These are phyloP conservation scores for Caenorhabditis panamensis DNA, from an alignment of 2,888 invertebrate genomes.

Conservation along the genomic window DNA sequence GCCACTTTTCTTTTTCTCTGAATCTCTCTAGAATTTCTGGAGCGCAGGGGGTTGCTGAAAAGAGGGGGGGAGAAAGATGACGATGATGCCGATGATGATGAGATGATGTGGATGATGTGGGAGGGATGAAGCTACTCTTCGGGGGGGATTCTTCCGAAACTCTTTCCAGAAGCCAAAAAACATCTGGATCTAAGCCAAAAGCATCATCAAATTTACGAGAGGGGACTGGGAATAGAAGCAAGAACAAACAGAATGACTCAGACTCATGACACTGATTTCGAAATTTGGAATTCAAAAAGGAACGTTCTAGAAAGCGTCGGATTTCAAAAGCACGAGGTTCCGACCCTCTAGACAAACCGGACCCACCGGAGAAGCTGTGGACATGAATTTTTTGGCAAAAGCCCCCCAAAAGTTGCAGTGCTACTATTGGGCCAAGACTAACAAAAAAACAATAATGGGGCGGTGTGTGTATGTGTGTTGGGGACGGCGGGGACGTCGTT, in stretches of 20 bases:
- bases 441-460: constrained; percentile 57
- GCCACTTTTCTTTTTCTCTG: too few relatives aligned
- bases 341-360: too few relatives aligned
- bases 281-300: neutral
- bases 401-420: constrained; percentile 9
- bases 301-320: too few relatives aligned
- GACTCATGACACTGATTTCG: too few relatives aligned
- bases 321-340: neutral
- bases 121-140: neutral
- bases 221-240: too few relatives aligned
- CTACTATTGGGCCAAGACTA: constrained; percentile 31
- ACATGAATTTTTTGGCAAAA: constrained; percentile 6
- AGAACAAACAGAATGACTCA: neutral
- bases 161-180: too few relatives aligned
- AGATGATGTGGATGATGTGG: neutral
- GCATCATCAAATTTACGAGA: too few relatives aligned
- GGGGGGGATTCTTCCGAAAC: too few relatives aligned
- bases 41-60: constrained; percentile 17
- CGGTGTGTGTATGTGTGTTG: constrained; percentile 39
- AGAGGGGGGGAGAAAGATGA: constrained; percentile 16
- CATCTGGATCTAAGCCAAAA: too few relatives aligned
- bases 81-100: neutral
- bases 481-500: constrained; percentile 12
- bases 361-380: neutral
- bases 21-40: constrained; percentile 13